phyloP scores from a whole-genome alignment of 2,888 invertebrate species.

The Melolontha melolontha region DNA sequence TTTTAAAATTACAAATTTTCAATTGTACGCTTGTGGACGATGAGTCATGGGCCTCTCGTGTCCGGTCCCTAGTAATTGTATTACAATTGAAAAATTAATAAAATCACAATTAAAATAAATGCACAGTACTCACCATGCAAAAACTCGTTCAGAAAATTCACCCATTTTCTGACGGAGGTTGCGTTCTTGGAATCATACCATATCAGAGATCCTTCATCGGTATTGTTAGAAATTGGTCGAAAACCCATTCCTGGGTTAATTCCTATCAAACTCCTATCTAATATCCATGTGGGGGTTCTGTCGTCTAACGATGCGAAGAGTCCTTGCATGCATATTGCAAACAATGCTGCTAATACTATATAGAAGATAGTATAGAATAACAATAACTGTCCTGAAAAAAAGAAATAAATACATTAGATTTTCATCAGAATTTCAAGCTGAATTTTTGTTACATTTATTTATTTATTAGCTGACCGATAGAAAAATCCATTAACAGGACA shows the following conservation, averaged over 20 bases:
- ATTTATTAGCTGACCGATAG: too few species aligned
- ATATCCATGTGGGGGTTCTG: slow-evolving; percentile 79
- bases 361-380: slow-evolving; percentile 92
- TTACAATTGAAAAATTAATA: too few species aligned
- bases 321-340: slow-evolving; percentile 87
- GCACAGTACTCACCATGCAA: slow-evolving; percentile 67
- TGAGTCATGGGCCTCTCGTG: too few species aligned
- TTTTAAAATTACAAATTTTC: too few species aligned
- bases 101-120: too few species aligned
- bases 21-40: too few species aligned
- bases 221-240: slow-evolving; percentile 69
- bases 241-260: slow-evolving; percentile 75
- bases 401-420: slow-evolving; percentile 45
- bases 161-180: slow-evolving; percentile 69
- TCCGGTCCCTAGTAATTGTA: too few species aligned
- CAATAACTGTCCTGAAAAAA: slow-evolving; percentile 80
- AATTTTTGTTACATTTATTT: too few species aligned
- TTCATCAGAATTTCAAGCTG: background rate
- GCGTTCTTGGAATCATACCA: slow-evolving; percentile 70
- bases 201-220: slow-evolving; percentile 73
- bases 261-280: slow-evolving; percentile 83
- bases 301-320: slow-evolving; percentile 78
- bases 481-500: too few species aligned
- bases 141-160: slow-evolving; percentile 68
- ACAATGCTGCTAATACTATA: slow-evolving; percentile 83